Evolutionary conservation across 2,888 invertebrate species (phyloP).

Genomic region (Anaspis maculata): DNA sequence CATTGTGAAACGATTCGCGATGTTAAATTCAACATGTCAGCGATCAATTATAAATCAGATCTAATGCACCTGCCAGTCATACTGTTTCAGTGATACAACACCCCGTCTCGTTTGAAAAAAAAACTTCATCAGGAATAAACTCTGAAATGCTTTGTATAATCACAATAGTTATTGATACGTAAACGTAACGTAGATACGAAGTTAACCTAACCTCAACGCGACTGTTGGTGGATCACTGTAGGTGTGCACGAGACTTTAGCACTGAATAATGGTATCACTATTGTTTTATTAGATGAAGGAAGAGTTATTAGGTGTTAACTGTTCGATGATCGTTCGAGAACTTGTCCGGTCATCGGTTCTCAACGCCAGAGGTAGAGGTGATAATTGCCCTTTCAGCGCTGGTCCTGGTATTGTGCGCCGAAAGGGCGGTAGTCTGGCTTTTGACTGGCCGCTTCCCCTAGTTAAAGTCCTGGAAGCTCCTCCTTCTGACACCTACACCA

Average conservation of each 20-base stretch:
- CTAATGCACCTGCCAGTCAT: constrained; percentile 23
- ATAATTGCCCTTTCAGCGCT: constrained; percentile 12
- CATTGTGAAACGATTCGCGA: constrained; percentile 2
- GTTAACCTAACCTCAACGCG: no score
- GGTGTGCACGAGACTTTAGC: no score
- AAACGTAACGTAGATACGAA: no score
- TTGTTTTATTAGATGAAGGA: neutral
- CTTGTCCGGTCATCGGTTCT: constrained; percentile 6
- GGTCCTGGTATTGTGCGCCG: neutral
- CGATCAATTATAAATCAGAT: constrained; percentile 23
- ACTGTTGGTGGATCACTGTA: no score
- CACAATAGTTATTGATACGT: no score
- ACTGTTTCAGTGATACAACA: no score
- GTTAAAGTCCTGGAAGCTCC: constrained; percentile 28
- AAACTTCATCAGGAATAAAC: no score
- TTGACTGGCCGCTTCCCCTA: constrained; percentile 27
- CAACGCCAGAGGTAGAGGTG: constrained; percentile 4
- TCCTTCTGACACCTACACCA: constrained; percentile 28
- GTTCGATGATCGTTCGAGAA: constrained; percentile 8
- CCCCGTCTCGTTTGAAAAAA: no score
- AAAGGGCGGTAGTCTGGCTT: constrained; percentile 14
- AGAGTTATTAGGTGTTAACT: constrained; percentile 6
- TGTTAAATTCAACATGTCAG: constrained; percentile 18
- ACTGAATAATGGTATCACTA: no score
- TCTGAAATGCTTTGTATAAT: no score